These are phyloP conservation scores for Rhagoletis zephyria DNA, from an alignment of 1,140 invertebrate species.

Conservation along the genomic window DNA sequence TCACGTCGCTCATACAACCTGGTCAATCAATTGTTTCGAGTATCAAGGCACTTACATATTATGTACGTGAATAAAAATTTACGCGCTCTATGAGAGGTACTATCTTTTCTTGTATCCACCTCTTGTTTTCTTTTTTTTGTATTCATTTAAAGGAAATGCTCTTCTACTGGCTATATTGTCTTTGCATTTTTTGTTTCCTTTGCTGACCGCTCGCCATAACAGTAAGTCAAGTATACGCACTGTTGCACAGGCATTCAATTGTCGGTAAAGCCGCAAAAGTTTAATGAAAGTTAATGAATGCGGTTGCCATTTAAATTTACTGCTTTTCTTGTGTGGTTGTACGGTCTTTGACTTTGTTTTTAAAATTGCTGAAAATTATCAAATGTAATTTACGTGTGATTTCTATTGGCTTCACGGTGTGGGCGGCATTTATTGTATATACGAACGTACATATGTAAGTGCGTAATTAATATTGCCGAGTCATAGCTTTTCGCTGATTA, in stretches of 20 bases:
- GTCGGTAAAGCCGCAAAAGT: constrained; percentile 27
- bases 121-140: too few species aligned
- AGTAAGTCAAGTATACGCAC: constrained; percentile 24
- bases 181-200: background rate
- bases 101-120: too few species aligned
- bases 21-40: background rate
- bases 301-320: constrained; percentile 34
- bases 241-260: background rate
- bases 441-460: too few species aligned
- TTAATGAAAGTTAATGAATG: constrained; percentile 48
- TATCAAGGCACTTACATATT: background rate
- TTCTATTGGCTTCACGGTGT: background rate
- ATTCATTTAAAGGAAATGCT: background rate
- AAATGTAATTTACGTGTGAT: constrained; percentile 2
- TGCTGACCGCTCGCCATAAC: background rate
- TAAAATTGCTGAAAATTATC: constrained; percentile 7
- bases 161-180: too few species aligned
- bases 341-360: background rate
- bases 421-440: too few species aligned
- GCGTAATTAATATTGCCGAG: too few species aligned
- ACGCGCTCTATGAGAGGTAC: background rate
- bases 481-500: too few species aligned
- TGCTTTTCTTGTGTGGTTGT: background rate
- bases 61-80: background rate
- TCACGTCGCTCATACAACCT: constrained; percentile 18